Evolutionary conservation across 2,797 vertebrate species (phyloP), one percentile per base, ranked within the genome.

Genomic region (Galago senegalensis): DNA sequence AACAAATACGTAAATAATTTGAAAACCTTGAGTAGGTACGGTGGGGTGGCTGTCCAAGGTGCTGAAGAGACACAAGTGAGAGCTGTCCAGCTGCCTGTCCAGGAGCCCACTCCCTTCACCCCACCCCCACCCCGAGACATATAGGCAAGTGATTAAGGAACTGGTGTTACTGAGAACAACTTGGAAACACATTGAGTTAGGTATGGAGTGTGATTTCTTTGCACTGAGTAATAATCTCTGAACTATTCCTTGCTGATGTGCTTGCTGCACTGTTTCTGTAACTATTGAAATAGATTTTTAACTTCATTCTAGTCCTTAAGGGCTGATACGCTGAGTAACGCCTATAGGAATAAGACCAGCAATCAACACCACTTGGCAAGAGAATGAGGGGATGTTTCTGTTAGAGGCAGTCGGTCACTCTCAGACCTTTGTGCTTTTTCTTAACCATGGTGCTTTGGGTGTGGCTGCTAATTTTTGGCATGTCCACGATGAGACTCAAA

Each of bases 251-350:
- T 87, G 18, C 67, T 86, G 56, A 56, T 65, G 21, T 81, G 31
- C 10, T 43, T 49, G 60, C 7, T 43, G 3, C 43, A 40, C 31
- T 73, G 10, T 87, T 94, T 93, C 46, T 73, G 77, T 53, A 46
- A 34, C 34, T 77, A 6, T 77, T 95, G 88, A 87, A 80, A 92
- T 97, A 69, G 21, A 93, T 92, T 93, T 94, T 88, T 83, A 86
- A 53, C 16, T 89, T 89, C 25, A 84, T 13, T 61, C 14, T 87
- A 63, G n/a, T 89, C 23, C 13, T 80, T 73, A 20, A 7, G 2
- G 40, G 25, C 16, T 9, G 4, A 14, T 27, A 63, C 34, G 16
- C 61, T 72, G 21, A 94, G 9, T 69, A 25, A n/a, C 69, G 7
- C n/a, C 20, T 34, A 70, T 5, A 79, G 53, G 12, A 61, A 5